Evolutionary conservation across 2,113 vertebrate genomes (phyloP).

Genomic region (Coryphaenoides rupestris): DNA sequence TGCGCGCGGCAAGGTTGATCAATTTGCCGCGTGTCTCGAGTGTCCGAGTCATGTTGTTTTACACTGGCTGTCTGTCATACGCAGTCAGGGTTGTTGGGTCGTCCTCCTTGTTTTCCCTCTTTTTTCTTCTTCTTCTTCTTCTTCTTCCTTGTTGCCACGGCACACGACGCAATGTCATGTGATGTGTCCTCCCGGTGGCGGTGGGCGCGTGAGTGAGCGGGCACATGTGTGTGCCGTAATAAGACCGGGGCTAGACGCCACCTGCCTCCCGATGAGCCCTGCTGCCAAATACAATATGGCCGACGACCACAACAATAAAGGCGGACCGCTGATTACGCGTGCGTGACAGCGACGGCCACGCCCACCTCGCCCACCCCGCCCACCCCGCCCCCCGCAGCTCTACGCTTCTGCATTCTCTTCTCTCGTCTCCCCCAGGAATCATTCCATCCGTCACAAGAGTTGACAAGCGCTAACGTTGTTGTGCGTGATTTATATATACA

Average conservation of each 20-base stretch:
- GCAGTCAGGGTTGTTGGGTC: too few species aligned
- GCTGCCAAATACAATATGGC: conserved; percentile 41
- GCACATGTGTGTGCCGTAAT: conserved; percentile 74
- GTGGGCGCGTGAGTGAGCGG: too few species aligned
- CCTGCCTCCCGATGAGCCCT: conserved; percentile 66
- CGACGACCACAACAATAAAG: conserved; percentile 64
- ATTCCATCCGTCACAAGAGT: conserved; percentile 48
- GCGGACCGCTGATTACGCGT: conserved; percentile 47
- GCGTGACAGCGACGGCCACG: conserved; percentile 52
- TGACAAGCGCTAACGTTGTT: conserved; percentile 20
- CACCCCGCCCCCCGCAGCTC: conserved; percentile 38
- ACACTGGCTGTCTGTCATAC: too few species aligned
- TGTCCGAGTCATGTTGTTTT: conserved; percentile 16
- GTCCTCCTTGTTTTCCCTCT: too few species aligned
- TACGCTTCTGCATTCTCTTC: conserved; percentile 47
- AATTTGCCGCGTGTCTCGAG: conserved; percentile 17
- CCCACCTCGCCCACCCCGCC: too few species aligned
- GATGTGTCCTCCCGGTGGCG: conserved; percentile 31
- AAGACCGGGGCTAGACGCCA: conserved; percentile 71
- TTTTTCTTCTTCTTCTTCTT: too few species aligned
- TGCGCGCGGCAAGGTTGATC: background rate
- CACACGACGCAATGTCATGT: background rate
- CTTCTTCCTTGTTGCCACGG: conserved; percentile 39
- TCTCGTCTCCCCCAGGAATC: conserved; percentile 26
- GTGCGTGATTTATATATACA: conserved; percentile 11